Base-by-base conservation (phyloP, 1,140 invertebrate genomes). In the Habropoda laboriosa region DNA sequence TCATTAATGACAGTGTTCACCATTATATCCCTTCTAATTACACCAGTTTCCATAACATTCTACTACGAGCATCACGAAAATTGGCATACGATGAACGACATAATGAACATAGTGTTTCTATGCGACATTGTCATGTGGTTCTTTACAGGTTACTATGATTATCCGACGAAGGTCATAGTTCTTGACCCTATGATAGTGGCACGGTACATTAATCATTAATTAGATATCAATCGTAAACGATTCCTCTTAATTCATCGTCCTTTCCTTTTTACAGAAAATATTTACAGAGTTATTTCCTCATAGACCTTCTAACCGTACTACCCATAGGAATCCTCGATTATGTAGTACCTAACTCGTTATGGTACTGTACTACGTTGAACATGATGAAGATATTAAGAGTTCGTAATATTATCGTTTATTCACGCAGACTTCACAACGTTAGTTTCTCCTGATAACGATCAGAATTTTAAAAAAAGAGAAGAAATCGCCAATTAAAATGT, bases 131-230 rank as follows among this genome's bases (percentile, higher is more conserved):
- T 86, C 5, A 30, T 88, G 12, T 70, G 74, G 32, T 92, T 92
- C 72, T 90, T 91, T n/a, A 92, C 90, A 10, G 92, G 92, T 24
- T 87, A 91, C 21, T 88, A 90, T 30, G 91, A 92, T 55, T 58
- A 80, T 21, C 21, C 21, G 5, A 90, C 86, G 0, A 87, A 87
- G 35, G 57, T 72, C 21, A 82, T 91, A 38, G 73, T 81, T 16
- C 70, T 92, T 32, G 80, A 91, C 40, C 81, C 85, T 12, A 89
- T 60, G 74, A 60, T 89, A 18, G 86, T 91, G 1, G 81, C 79
- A 24, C 76, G 60, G 92, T 92, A 83, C 47, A 74, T 73, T 61
- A 13, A 75, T 55, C 10, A 13, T 6, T 21, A 35, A 47, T 32
- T 1, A n/a, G 30, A 30, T 35, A 60, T n/a, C 1, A 38, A 12